phyloP scores from a whole-genome alignment of 92 coral and sea anemone species.

The Porites divaricata region DNA sequence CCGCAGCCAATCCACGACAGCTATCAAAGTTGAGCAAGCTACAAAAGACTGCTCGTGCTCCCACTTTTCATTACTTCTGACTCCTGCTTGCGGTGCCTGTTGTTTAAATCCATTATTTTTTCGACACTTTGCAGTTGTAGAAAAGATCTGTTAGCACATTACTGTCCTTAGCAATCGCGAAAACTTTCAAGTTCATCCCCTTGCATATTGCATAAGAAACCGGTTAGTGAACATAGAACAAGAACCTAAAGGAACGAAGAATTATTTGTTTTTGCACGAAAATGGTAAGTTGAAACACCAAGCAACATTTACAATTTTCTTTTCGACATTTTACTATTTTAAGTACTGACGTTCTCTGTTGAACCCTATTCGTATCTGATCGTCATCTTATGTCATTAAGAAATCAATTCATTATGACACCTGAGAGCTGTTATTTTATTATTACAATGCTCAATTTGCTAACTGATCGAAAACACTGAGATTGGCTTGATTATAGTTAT shows the following conservation, averaged over 20 bases:
- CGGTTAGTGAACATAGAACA: not conserved
- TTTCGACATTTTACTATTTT: not conserved
- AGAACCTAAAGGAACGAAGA: not conserved
- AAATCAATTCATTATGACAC: slow-evolving; percentile 15
- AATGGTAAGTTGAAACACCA: slow-evolving; percentile 17
- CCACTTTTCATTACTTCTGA: not conserved
- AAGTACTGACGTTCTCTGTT: no score
- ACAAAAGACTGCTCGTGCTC: slow-evolving; percentile 19
- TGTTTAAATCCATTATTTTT: not conserved
- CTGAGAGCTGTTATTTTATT: slow-evolving; percentile 34
- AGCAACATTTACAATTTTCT: not conserved
- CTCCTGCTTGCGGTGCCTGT: slow-evolving; percentile 17
- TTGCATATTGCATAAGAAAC: not conserved
- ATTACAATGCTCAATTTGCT: slow-evolving; percentile 6
- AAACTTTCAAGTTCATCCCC: not conserved
- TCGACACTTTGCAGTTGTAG: not conserved
- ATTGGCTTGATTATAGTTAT: not conserved
- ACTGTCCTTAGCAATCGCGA: no score
- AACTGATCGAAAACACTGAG: not conserved
- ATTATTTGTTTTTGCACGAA: not conserved
- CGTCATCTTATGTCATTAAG: slow-evolving; percentile 24
- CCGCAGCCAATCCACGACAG: slow-evolving; percentile 69
- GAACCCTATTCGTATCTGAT: not conserved
- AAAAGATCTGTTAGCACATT: not conserved
- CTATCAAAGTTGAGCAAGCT: not conserved